Evolutionary conservation across 2,888 invertebrate genomes (phyloP).

Genomic region (Drosophila diplacantha): DNA sequence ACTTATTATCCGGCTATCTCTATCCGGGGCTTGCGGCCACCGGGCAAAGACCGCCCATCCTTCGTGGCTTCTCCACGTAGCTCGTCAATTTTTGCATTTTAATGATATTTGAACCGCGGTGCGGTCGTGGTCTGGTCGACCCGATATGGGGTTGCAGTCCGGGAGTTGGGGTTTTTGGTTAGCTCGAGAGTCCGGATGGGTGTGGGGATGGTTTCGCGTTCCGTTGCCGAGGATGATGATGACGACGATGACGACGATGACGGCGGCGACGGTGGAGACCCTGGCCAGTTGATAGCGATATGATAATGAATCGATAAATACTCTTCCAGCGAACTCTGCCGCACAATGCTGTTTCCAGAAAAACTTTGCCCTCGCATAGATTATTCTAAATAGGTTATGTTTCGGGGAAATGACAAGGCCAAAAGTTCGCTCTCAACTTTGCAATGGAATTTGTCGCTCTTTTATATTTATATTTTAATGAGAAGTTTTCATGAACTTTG

Average conservation of each 20-base stretch:
- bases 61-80: constrained; percentile 17
- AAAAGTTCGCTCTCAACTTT: constrained; percentile 21
- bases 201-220: constrained; percentile 13
- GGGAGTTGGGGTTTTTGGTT: constrained; percentile 7
- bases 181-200: background rate
- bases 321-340: constrained; percentile 10
- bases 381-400: constrained; percentile 27
- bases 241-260: constrained; percentile 13
- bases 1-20: constrained; percentile 26
- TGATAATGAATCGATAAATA: constrained; percentile 37
- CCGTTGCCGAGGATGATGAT: constrained; percentile 16
- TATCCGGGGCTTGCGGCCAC: constrained; percentile 10
- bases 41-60: constrained; percentile 7
- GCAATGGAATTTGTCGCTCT: constrained; percentile 2
- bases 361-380: constrained; percentile 15
- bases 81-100: constrained; percentile 69
- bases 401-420: constrained; percentile 30
- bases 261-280: constrained; percentile 5
- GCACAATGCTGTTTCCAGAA: background rate
- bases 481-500: constrained; percentile 25
- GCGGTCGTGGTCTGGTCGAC: constrained; percentile 34
- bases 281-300: constrained; percentile 29
- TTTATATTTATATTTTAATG: constrained; percentile 29
- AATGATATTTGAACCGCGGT: constrained; percentile 65
- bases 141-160: constrained; percentile 30